Percentiles rank a stretch among this genome's conserved stretches.
phyloP scores from a whole-genome alignment of 2,797 vertebrate species.

The Tenualosa ilisha region DNA sequence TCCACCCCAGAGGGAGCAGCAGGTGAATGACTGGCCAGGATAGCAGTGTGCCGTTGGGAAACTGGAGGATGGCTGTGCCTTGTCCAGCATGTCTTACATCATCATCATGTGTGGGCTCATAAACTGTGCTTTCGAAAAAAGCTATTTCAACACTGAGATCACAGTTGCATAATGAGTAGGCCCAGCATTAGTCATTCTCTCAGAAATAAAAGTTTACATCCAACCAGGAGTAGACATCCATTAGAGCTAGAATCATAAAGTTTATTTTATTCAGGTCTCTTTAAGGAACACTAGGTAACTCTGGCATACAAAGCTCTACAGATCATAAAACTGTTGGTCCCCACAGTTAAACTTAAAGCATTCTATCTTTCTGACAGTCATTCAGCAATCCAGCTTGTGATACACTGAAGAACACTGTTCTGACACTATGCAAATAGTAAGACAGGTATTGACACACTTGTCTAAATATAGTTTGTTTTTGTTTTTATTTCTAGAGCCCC shows the following conservation, averaged over 20 bases:
- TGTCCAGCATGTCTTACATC: neutral
- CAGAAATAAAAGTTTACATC: neutral
- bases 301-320: neutral
- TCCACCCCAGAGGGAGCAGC: neutral
- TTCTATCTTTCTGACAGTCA: neutral
- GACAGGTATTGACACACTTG: neutral
- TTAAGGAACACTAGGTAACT: neutral
- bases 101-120: constrained; percentile 11
- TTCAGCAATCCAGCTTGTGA: neutral
- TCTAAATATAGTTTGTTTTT: neutral
- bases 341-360: neutral
- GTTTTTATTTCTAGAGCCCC: neutral
- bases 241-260: neutral
- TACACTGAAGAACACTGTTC: neutral
- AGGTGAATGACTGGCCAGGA: neutral
- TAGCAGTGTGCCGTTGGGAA: neutral
- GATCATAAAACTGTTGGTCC: neutral
- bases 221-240: neutral
- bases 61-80: neutral
- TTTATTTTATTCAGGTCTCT: neutral
- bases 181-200: neutral
- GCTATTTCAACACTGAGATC: neutral
- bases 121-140: neutral
- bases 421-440: neutral
- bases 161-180: neutral